Evolutionary conservation across 2,797 vertebrate species (phyloP).

Genomic region (Poecilia picta): DNA sequence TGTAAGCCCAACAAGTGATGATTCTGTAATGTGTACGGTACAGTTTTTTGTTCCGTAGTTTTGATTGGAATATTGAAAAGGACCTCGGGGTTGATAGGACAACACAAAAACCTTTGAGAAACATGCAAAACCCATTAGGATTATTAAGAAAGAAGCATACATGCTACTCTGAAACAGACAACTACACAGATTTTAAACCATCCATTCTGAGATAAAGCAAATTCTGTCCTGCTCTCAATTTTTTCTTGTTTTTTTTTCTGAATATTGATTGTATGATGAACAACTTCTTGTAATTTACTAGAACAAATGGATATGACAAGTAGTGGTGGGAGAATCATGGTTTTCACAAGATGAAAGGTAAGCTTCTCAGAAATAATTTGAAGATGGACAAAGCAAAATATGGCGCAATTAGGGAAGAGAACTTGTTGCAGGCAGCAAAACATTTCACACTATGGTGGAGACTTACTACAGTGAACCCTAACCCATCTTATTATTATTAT

Average conservation of each 20-base stretch:
- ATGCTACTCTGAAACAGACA: neutral
- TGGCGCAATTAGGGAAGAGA: neutral
- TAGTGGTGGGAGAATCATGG: neutral
- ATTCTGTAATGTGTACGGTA: neutral
- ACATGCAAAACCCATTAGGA: neutral
- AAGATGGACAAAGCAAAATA: neutral
- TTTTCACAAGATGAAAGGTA: neutral
- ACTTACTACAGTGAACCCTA: too few species aligned
- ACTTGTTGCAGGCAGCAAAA: too few species aligned
- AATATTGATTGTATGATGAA: neutral
- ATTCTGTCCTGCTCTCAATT: neutral
- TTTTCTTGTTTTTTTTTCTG: neutral
- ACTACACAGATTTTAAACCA: neutral
- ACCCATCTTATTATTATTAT: neutral
- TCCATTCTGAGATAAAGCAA: neutral
- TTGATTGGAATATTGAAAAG: neutral
- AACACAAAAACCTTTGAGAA: neutral
- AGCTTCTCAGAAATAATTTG: neutral
- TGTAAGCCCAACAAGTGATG: neutral
- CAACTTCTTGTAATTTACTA: neutral
- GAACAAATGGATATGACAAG: neutral
- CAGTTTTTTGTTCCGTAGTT: neutral
- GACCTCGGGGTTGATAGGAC: neutral
- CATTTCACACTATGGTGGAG: too few species aligned
- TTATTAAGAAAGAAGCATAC: neutral